Percentiles rank a stretch among this genome's conserved stretches.
These are phyloP conservation scores for Parnassius mnemosyne DNA, from an alignment of 2,888 invertebrate genomes.

Conservation along the genomic window DNA sequence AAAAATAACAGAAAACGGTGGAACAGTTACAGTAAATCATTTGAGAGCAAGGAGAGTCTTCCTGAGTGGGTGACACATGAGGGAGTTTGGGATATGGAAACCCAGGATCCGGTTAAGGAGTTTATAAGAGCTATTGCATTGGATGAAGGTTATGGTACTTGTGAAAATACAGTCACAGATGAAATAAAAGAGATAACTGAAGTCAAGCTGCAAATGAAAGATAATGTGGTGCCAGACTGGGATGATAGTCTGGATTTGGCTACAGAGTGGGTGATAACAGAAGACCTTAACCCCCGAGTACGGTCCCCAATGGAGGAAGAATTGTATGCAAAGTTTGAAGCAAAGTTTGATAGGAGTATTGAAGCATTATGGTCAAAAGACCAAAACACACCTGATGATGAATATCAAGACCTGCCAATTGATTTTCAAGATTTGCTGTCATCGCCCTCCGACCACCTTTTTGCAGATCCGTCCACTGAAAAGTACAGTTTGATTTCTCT, in stretches of 20 bases:
- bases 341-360: conserved; percentile 85
- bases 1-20: conserved; percentile 62
- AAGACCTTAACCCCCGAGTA: conserved; percentile 52
- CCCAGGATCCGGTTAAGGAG: conserved; percentile 72
- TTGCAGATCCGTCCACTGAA: conserved; percentile 63
- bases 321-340: conserved; percentile 81
- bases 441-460: conserved; percentile 77
- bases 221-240: conserved; percentile 62
- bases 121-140: conserved; percentile 70
- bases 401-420: conserved; percentile 82
- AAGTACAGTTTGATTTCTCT: conserved; percentile 58
- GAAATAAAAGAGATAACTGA: conserved; percentile 54
- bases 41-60: conserved; percentile 69
- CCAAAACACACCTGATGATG: conserved; percentile 74
- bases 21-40: conserved; percentile 67
- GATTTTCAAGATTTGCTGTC: conserved; percentile 81
- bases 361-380: conserved; percentile 84
- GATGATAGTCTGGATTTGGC: conserved; percentile 58
- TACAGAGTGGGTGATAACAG: conserved; percentile 58
- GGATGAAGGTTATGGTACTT: conserved; percentile 77
- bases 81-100: conserved; percentile 76
- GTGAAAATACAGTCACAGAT: conserved; percentile 72
- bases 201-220: conserved; percentile 47
- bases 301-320: conserved; percentile 71
- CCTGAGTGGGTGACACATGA: conserved; percentile 80